Evolutionary conservation across 2,888 invertebrate genomes (phyloP).

Genomic region (Ernsta delagoae): DNA sequence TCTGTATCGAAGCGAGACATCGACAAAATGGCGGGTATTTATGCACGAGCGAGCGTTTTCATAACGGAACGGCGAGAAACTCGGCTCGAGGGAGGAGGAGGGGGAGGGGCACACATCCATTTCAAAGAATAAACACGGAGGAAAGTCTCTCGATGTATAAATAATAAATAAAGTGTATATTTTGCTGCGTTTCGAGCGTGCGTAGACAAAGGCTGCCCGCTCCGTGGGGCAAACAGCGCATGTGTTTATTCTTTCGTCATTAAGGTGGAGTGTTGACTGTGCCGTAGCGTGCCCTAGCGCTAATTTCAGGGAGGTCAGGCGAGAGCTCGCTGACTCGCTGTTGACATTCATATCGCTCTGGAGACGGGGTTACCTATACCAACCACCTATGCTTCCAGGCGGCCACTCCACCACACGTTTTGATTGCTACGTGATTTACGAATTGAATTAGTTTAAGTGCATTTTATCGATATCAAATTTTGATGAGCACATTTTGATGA

Average conservation of each 20-base stretch:
- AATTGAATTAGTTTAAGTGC: no score
- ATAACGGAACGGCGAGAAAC: constrained; percentile 61
- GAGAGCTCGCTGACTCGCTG: constrained; percentile 46
- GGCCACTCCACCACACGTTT: no score
- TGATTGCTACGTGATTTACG: no score
- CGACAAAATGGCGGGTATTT: constrained; percentile 65
- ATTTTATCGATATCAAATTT: no score
- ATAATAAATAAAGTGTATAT: constrained; percentile 81
- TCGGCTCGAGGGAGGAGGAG: constrained; percentile 53
- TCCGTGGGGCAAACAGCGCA: constrained; percentile 63
- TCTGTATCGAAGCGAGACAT: constrained; percentile 47
- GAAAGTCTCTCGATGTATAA: constrained; percentile 79
- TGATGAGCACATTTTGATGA: no score
- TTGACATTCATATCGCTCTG: constrained; percentile 52
- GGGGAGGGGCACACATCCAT: constrained; percentile 68
- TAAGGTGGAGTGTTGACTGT: constrained; percentile 74
- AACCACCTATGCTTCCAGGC: no score
- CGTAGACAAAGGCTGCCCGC: constrained; percentile 76
- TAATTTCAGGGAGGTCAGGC: constrained; percentile 72
- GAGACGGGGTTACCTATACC: constrained; percentile 44
- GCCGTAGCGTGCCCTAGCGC: constrained; percentile 63
- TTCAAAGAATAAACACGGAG: constrained; percentile 78
- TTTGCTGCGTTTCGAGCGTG: constrained; percentile 71
- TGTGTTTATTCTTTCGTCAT: constrained; percentile 80
- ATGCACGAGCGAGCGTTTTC: constrained; percentile 54